Percentiles rank a stretch among this genome's conserved stretches.
phyloP scores from a whole-genome alignment of 2,113 vertebrate species.

The Pseudorectes ferrugineus region DNA sequence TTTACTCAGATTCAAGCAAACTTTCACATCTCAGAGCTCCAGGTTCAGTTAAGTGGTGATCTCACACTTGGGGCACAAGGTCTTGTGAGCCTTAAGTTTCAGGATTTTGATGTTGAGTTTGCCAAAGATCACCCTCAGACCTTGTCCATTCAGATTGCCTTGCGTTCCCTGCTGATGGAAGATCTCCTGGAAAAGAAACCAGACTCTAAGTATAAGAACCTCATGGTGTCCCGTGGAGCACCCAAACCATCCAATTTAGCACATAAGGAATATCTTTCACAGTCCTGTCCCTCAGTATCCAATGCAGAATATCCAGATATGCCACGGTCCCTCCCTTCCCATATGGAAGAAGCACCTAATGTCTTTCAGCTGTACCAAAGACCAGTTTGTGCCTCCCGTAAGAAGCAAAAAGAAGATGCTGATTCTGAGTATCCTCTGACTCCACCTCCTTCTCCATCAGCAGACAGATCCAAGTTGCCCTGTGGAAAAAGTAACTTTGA shows the following conservation, averaged over 20 bases:
- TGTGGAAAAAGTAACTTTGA: slow-evolving; percentile 82
- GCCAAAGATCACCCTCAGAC: slow-evolving; percentile 90
- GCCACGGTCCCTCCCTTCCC: slow-evolving; percentile 93
- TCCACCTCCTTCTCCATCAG: slow-evolving; percentile 92
- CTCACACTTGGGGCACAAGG: slow-evolving; percentile 91
- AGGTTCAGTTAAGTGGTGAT: slow-evolving; percentile 91
- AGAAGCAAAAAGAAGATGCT: slow-evolving; percentile 76
- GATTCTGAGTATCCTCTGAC: slow-evolving; percentile 85
- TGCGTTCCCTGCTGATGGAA: slow-evolving; percentile 94
- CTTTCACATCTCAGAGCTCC: slow-evolving; percentile 87
- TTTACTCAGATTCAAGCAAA: slow-evolving; percentile 92
- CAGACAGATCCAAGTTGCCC: slow-evolving; percentile 52
- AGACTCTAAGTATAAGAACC: slow-evolving; percentile 90
- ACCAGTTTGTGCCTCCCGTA: slow-evolving; percentile 78
- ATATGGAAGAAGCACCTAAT: slow-evolving; percentile 95
- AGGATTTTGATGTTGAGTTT: slow-evolving; percentile 93
- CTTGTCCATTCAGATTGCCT: slow-evolving; percentile 85
- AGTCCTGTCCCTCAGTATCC: slow-evolving; percentile 88
- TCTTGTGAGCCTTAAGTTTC: slow-evolving; percentile 92
- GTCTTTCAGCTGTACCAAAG: slow-evolving; percentile 98
- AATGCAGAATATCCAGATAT: slow-evolving; percentile 89
- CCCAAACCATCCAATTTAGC: slow-evolving; percentile 88
- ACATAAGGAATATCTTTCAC: slow-evolving; percentile 93
- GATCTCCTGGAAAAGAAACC: slow-evolving; percentile 91
- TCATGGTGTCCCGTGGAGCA: slow-evolving; percentile 95